Base-by-base conservation (phyloP, 2,888 invertebrate species). In the Choristoneura rosaceana region DNA sequence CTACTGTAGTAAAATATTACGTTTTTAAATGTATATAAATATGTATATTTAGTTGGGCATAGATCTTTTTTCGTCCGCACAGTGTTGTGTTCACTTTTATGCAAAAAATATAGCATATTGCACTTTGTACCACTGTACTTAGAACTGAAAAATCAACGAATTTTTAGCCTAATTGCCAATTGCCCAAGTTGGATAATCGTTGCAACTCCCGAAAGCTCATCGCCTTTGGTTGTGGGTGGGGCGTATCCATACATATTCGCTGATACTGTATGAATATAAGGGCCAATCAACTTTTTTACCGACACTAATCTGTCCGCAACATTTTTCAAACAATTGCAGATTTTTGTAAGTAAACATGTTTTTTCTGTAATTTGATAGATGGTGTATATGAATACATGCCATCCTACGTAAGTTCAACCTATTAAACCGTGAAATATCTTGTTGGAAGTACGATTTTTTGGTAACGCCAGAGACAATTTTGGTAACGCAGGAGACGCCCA, bases 31-130 rank as follows among this genome's bases (percentile, higher is more conserved):
- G 62, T 63, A 58, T 63, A 61, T 63, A 65, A 59, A 34, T 59
- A 67, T 71, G 62, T 67, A 50, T 71, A 63, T 67, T 67, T 59
- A 47, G 55, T 71, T 68, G 60, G 33, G 38, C 43, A 63, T 64
- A 70, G 68, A 62, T 52, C 47, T 58, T 71, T 58, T 33, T 10
- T 50, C 34, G 9, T 41, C n/a, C 14, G 55, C 9, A 41, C 47
- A 43, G 41, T 58, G 58, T 33, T 15, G 25, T 25, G 15, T 33
- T n/a, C 66, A 58, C 55, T 33, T 9, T 62, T 45, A 34, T 50
- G 15, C 14, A 33, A 14, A 33, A 38, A 33, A 8, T 8, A 25
- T 43, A 45, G 45, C 43, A 61, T n/a, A 34, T 9, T 17, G 55
- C 17, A 55, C 55, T 61, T 4, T 47, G 64, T 47, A 17, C n/a